These are phyloP conservation scores for Diloba caeruleocephala DNA, from an alignment of 2,888 invertebrate species.

Conservation along the genomic window DNA sequence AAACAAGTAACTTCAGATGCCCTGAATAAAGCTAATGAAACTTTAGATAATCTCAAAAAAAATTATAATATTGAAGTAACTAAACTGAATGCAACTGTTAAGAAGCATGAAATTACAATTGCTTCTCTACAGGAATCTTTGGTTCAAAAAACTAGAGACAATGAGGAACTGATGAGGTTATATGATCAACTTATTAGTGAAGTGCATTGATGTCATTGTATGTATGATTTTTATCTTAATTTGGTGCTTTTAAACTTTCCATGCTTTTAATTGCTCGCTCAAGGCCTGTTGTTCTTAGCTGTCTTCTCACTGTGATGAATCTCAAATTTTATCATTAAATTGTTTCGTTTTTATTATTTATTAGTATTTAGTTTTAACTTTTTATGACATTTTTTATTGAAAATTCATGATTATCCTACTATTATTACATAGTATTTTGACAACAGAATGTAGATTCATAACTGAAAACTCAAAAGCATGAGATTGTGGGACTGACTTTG, in stretches of 20 bases:
- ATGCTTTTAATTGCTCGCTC: slow-evolving; percentile 23
- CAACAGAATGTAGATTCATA: slow-evolving; percentile 35
- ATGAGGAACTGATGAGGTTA: slow-evolving; percentile 95
- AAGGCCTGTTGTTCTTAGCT: slow-evolving; percentile 33
- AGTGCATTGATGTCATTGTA: slow-evolving; percentile 65
- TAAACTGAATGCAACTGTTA: slow-evolving; percentile 95
- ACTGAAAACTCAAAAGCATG: slow-evolving; percentile 7
- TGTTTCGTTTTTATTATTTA: slow-evolving; percentile 56
- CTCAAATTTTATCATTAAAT: slow-evolving; percentile 57
- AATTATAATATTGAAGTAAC: slow-evolving; percentile 93
- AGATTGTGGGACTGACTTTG: no score
- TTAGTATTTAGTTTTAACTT: slow-evolving; percentile 46
- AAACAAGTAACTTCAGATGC: slow-evolving; percentile 96
- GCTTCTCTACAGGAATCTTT: slow-evolving; percentile 94
- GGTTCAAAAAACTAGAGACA: slow-evolving; percentile 96
- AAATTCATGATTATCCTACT: slow-evolving; percentile 42
- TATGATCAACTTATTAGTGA: slow-evolving; percentile 96
- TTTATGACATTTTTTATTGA: slow-evolving; percentile 47
- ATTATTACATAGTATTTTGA: slow-evolving; percentile 27
- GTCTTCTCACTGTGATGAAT: slow-evolving; percentile 67
- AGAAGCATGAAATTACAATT: slow-evolving; percentile 95
- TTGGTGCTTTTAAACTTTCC: slow-evolving; percentile 46
- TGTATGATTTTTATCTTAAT: slow-evolving; percentile 17
- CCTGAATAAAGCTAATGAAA: slow-evolving; percentile 92
- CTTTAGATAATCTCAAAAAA: slow-evolving; percentile 92